Evolutionary conservation across 2,888 invertebrate species (phyloP).

Genomic region (Amblyteles armatorius): DNA sequence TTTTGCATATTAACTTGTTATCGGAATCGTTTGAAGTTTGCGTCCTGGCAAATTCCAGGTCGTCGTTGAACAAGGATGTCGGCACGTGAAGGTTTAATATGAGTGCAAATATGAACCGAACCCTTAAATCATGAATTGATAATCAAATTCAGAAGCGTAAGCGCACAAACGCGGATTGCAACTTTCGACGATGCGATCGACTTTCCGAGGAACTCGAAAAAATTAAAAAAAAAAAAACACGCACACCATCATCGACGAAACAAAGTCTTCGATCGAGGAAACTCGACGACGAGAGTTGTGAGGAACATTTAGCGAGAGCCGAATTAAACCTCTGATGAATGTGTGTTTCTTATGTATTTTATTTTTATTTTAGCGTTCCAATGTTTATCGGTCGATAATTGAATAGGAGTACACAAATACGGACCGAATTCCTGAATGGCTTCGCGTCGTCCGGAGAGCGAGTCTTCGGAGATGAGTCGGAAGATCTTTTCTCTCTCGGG

Average conservation of each 20-base stretch:
- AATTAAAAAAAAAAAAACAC: neutral
- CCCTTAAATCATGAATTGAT: neutral
- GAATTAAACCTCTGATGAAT: constrained; percentile 16
- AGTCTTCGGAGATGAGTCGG: neutral
- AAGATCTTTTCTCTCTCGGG: neutral
- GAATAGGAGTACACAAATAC: constrained; percentile 17
- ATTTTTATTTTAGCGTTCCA: neutral
- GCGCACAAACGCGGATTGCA: neutral
- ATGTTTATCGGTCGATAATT: constrained; percentile 18
- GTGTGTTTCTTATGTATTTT: neutral
- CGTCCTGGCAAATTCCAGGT: too few species aligned
- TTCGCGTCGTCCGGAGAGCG: neutral
- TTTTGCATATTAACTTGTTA: too few species aligned
- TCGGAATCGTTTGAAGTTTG: too few species aligned
- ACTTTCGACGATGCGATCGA: constrained; percentile 52
- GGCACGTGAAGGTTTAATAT: neutral
- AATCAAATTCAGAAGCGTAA: too few species aligned
- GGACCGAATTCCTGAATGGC: neutral
- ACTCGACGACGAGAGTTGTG: constrained; percentile 10
- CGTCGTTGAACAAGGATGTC: too few species aligned
- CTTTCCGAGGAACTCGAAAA: constrained; percentile 45
- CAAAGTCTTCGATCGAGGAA: constrained; percentile 50
- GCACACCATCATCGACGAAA: constrained; percentile 34
- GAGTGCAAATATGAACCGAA: neutral
- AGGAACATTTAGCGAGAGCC: constrained; percentile 6